These are phyloP conservation scores for Scomberomorus guttatus DNA, from an alignment of 2,797 vertebrate genomes.

Conservation along the genomic window DNA sequence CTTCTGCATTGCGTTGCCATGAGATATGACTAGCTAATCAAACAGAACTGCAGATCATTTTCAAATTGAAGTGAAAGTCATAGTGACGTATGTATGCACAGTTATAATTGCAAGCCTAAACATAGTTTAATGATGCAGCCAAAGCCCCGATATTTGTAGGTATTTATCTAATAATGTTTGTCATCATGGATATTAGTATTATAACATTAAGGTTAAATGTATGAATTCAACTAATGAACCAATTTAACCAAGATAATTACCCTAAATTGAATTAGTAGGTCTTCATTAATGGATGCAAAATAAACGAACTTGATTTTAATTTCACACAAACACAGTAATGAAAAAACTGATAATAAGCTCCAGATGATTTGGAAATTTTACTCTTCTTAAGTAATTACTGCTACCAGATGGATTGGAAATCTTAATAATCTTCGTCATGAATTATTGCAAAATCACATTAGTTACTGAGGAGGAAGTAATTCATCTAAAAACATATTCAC, in stretches of 20 bases:
- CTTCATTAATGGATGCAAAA: slow-evolving; percentile 34
- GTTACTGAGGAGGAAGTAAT: slow-evolving; percentile 17
- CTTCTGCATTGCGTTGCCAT: background rate
- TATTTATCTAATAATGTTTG: slow-evolving; percentile 47
- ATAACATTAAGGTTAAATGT: slow-evolving; percentile 59
- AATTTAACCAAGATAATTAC: slow-evolving; percentile 45
- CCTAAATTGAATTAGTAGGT: slow-evolving; percentile 51
- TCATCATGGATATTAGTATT: slow-evolving; percentile 47
- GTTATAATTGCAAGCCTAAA: background rate
- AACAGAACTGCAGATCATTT: background rate
- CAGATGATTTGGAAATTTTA: slow-evolving; percentile 30
- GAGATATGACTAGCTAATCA: background rate
- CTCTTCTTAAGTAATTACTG: too few species aligned
- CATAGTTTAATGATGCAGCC: background rate
- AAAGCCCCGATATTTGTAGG: slow-evolving; percentile 3
- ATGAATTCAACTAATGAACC: slow-evolving; percentile 61
- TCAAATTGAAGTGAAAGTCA: background rate
- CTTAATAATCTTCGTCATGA: slow-evolving; percentile 31
- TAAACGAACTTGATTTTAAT: slow-evolving; percentile 40
- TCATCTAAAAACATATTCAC: slow-evolving; percentile 1
- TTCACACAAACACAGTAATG: slow-evolving; percentile 9
- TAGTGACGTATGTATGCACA: background rate
- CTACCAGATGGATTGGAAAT: background rate
- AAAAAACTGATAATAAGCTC: slow-evolving; percentile 42
- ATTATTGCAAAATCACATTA: slow-evolving; percentile 2